Conservation (phyloP, 2,797 vertebrate species). For the Etheostoma perlongum region DNA sequence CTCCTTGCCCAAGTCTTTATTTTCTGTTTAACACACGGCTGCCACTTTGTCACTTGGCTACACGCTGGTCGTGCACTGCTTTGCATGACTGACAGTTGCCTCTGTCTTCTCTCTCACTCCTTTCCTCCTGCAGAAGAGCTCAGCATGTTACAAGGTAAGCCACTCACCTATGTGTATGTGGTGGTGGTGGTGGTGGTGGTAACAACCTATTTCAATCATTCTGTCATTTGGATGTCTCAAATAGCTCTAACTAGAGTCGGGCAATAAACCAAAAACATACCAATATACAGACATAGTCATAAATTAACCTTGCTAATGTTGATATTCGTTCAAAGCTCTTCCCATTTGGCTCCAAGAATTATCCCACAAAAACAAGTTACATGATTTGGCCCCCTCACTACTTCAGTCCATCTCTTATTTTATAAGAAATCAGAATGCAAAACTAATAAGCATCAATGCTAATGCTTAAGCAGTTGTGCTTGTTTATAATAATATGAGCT, state of each 20-base stretch:
- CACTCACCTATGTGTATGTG: conserved; percentile 71
- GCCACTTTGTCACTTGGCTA: conserved; percentile 53
- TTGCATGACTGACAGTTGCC: conserved; percentile 88
- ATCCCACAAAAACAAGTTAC: neutral
- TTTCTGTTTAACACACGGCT: conserved; percentile 49
- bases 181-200: conserved; percentile 75
- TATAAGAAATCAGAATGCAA: neutral
- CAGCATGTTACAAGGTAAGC: conserved; percentile 86
- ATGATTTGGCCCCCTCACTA: neutral
- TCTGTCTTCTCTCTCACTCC: conserved; percentile 83
- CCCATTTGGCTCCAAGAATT: neutral
- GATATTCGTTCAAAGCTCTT: neutral
- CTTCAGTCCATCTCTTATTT: neutral
- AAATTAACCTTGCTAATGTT: neutral
- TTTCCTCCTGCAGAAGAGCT: conserved; percentile 82
- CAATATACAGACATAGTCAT: neutral
- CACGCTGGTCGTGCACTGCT: conserved; percentile 73
- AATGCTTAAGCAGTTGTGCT: neutral
- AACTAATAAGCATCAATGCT: neutral
- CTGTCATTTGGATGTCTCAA: conserved; percentile 31
- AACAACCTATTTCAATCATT: conserved; percentile 35
- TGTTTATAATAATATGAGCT: neutral
- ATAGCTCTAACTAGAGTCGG: conserved; percentile 52
- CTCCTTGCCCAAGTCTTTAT: conserved; percentile 15
- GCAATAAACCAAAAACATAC: conserved; percentile 39